Evolutionary conservation across 2,113 vertebrate species (phyloP), one percentile per base, ranked within the genome.

Genomic region (Pelecanus crispus): DNA sequence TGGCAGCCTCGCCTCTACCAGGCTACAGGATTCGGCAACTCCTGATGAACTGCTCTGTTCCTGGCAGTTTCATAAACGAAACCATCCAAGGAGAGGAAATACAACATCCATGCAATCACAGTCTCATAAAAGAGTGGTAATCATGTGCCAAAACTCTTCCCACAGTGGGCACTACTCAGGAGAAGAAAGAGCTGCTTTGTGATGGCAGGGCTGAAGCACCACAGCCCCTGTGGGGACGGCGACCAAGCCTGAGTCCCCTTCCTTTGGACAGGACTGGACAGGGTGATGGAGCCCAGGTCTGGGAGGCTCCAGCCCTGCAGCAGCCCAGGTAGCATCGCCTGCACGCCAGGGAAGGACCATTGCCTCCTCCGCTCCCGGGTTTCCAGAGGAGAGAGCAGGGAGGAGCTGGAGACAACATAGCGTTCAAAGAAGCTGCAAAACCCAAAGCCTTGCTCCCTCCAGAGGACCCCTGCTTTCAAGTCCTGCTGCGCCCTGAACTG

Each of bases 231-330:
- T 4, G n/a, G 42, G n/a, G 53, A 28, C 63, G 26, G n/a, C 34
- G 81, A 26, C 36, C 28, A 34, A 34, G 24, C 28, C 40, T 70
- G 49, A 68, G 17, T 22, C 8, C 22, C 13, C 24, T 56, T 61
- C 40, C 26, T 58, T 45, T 42, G 50, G 36, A 13, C 1, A 4
- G 6, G 20, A 28, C 6, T 0, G 3, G n/a, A 11, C 0, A 0
- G 42, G 34, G 31, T 74, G 38, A 12, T 1, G 19, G 42, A 72
- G 10, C 11, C 24, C 45, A 59, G 71, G 3, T 6, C 13, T 28
- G 31, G 15, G 13, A 20, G 7, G 9, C 26, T 47, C 36, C 56
- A 65, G 55, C 16, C 34, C 42, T 4, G 1, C 55, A n/a, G 56
- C 38, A 66, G 52, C 70, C 11, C 36, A 12, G 0, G 40, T 19